phyloP scores from a whole-genome alignment of 2,113 vertebrate species.

The Myanophis thanlyinensis region DNA sequence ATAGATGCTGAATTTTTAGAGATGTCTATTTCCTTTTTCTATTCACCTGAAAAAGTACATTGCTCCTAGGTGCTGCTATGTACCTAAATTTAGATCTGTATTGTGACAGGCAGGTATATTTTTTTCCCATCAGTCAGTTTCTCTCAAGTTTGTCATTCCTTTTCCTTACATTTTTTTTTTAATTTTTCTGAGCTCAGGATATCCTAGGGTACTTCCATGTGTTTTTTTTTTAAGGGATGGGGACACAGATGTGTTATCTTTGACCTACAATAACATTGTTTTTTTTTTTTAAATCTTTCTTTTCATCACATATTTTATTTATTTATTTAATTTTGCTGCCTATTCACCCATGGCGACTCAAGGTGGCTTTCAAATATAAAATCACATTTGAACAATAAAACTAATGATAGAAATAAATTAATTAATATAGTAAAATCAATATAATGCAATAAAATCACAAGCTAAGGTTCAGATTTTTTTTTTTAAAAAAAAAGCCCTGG shows the following conservation, averaged over 20 bases:
- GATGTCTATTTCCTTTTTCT: neutral
- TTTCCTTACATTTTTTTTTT: neutral
- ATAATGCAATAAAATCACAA: too few species aligned
- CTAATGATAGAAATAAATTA: too few species aligned
- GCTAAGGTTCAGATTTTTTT: neutral
- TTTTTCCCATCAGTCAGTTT: neutral
- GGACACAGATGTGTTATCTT: neutral
- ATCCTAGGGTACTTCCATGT: neutral
- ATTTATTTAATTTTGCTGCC: too few species aligned
- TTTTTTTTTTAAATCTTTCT: too few species aligned
- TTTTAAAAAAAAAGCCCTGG: neutral
- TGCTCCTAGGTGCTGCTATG: neutral
- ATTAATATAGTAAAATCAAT: too few species aligned
- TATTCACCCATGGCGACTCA: too few species aligned
- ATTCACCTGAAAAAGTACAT: neutral
- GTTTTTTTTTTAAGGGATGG: neutral
- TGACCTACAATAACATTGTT: neutral
- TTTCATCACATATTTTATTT: neutral
- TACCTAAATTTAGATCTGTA: conserved; percentile 9
- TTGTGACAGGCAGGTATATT: neutral
- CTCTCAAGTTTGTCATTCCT: neutral
- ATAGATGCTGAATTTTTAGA: neutral
- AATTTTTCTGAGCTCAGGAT: neutral
- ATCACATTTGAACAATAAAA: too few species aligned
- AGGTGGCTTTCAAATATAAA: too few species aligned